Evolutionary conservation across 1,140 invertebrate genomes (phyloP), one percentile per base, ranked within the genome.

Genomic region (Drosophila mayri): DNA sequence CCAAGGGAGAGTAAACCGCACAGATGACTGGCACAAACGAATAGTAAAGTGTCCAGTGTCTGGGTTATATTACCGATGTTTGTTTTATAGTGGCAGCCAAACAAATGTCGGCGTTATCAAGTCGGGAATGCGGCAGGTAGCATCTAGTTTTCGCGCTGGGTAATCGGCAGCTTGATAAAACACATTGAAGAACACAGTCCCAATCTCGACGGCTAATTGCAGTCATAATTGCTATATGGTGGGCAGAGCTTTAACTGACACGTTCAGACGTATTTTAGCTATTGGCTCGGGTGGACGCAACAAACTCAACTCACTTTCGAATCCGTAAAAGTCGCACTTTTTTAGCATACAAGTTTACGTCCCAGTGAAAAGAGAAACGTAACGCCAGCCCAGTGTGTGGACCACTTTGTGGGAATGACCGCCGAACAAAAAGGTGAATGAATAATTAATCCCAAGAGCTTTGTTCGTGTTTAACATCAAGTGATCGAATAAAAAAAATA

Each of bases 261-360:
- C 37, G 52, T 54, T 73, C 84, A 87, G 76, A 88, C 71, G 76
- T 79, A 83, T 80, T 87, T 80, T 3, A 77, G 76, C 47, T 66
- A 79, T 88, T 70, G 79, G 64, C 66, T 43, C 67, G 76, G 47
- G 40, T 47, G 57, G 83, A 83, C 71, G 76, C 49, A 43, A 18
- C 37, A 50, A n/a, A 35, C 55, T 14, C n/a, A 46, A 37, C 37
- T 47, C 37, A 54, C 20, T 47, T 18, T 43, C 18, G 18, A n/a
- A 37, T 38, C 10, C 32, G 35, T 12, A 20, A 8, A 35, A n/a
- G 40, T 32, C 18, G n/a, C 14, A 16, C 5, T 49, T 30, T 35
- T 37, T 37, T 9, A 38, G 11, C 22, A 20, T 14, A 60, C 20
- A 52, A 44, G 30, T 14, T 9, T n/a, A 12, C 3, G 22, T 46